phyloP scores from a whole-genome alignment of 2,797 vertebrate species.

The Garrulus glandarius region DNA sequence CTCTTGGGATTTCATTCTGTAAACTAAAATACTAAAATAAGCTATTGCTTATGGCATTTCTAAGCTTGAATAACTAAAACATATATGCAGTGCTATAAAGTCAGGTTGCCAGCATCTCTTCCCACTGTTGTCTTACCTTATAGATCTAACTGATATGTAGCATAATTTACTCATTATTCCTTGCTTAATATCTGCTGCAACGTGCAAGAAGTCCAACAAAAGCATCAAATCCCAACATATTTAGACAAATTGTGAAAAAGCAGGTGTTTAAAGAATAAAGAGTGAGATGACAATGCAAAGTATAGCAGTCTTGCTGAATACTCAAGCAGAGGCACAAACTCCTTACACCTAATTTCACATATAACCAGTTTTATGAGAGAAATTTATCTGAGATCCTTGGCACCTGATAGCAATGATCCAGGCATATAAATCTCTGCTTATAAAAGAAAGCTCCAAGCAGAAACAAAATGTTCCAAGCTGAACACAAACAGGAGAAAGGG shows the following conservation, averaged over 20 bases:
- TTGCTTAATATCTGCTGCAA: background rate
- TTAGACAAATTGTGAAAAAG: background rate
- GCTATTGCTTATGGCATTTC: background rate
- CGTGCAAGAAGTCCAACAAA: background rate
- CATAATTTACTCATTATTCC: background rate
- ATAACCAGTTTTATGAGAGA: background rate
- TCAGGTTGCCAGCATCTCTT: background rate
- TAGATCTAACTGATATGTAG: background rate
- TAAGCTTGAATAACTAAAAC: background rate
- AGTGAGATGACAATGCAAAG: background rate
- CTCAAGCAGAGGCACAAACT: background rate
- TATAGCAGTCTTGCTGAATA: background rate
- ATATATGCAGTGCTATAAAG: background rate
- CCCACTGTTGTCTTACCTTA: background rate
- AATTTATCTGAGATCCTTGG: background rate
- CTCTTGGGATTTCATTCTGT: background rate
- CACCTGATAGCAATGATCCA: background rate
- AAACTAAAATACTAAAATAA: background rate
- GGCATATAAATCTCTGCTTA: background rate
- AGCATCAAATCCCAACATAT: background rate
- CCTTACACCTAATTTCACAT: background rate
- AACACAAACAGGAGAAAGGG: background rate
- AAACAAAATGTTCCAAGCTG: background rate
- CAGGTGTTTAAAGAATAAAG: background rate
- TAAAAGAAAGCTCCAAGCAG: background rate